phyloP scores from a whole-genome alignment of 2,888 invertebrate species.

The Podotricha telesiphe region DNA sequence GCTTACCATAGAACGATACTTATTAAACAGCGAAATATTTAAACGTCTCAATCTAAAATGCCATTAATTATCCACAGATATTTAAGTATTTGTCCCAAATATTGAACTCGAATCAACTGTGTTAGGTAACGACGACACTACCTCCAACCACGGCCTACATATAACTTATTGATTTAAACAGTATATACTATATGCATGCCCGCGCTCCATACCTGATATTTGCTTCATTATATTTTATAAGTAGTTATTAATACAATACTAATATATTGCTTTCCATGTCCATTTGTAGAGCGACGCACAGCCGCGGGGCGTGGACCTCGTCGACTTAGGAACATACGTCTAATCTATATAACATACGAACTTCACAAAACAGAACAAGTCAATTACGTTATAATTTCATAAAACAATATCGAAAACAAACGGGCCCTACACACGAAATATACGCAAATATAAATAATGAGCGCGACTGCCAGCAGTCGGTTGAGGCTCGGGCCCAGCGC shows the following conservation, averaged over 20 bases:
- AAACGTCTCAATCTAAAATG: constrained; percentile 51
- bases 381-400: constrained; percentile 29
- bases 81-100: constrained; percentile 63
- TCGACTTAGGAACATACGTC: constrained; percentile 33
- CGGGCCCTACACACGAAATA: constrained; percentile 31
- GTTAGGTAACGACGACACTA: constrained; percentile 78
- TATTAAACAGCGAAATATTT: constrained; percentile 57
- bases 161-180: constrained; percentile 75
- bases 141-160: constrained; percentile 81
- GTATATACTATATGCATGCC: constrained; percentile 66
- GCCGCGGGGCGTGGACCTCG: constrained; percentile 16
- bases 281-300: background rate
- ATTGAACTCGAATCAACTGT: constrained; percentile 60
- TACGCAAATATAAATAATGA: constrained; percentile 46
- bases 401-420: constrained; percentile 35
- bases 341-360: constrained; percentile 28
- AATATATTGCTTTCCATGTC: constrained; percentile 35
- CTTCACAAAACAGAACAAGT: constrained; percentile 20
- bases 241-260: constrained; percentile 13
- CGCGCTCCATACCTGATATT: constrained; percentile 56
- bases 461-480: constrained; percentile 64
- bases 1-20: constrained; percentile 45
- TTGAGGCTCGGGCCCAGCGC: constrained; percentile 55
- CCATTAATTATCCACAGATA: constrained; percentile 52
- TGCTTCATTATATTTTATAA: constrained; percentile 9